These are phyloP conservation scores for Planiliza haematocheilus DNA, from an alignment of 2,113 vertebrate genomes.

Conservation along the genomic window DNA sequence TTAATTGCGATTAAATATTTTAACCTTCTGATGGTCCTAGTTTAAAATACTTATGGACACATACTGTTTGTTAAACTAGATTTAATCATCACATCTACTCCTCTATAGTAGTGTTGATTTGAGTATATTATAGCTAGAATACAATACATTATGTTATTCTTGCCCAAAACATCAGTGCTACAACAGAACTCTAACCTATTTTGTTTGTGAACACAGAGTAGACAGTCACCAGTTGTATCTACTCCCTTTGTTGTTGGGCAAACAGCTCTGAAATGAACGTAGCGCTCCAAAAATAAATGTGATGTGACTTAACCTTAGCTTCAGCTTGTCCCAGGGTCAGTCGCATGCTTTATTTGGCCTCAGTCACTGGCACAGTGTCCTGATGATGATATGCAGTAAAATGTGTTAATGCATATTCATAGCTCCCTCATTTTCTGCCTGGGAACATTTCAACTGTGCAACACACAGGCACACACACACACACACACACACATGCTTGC, in stretches of 20 bases:
- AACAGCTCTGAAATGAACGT: constrained; percentile 21
- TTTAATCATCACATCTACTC: too few relatives aligned
- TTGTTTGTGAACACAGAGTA: constrained; percentile 16
- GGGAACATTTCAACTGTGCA: constrained; percentile 34
- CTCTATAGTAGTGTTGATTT: not conserved
- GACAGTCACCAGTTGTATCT: constrained; percentile 24
- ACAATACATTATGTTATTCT: constrained; percentile 8
- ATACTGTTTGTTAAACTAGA: too few relatives aligned
- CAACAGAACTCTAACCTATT: constrained; percentile 1
- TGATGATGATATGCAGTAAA: constrained; percentile 58
- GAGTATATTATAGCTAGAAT: not conserved
- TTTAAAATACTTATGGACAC: too few relatives aligned
- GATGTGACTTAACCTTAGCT: constrained; percentile 66
- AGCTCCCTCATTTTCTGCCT: constrained; percentile 42
- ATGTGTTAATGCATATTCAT: constrained; percentile 74
- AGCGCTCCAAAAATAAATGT: constrained; percentile 48
- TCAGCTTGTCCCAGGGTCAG: constrained; percentile 58
- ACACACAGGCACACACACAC: constrained; percentile 1
- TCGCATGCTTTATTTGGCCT: constrained; percentile 44
- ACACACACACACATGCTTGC: not conserved
- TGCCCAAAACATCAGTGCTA: not conserved
- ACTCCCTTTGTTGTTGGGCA: constrained; percentile 33
- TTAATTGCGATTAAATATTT: too few relatives aligned
- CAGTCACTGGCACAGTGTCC: constrained; percentile 45
- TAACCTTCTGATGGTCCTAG: too few relatives aligned